Percentiles rank a stretch among this genome's conserved stretches.
phyloP scores from a whole-genome alignment of 2,113 vertebrate species.

The Clarias gariepinus region DNA sequence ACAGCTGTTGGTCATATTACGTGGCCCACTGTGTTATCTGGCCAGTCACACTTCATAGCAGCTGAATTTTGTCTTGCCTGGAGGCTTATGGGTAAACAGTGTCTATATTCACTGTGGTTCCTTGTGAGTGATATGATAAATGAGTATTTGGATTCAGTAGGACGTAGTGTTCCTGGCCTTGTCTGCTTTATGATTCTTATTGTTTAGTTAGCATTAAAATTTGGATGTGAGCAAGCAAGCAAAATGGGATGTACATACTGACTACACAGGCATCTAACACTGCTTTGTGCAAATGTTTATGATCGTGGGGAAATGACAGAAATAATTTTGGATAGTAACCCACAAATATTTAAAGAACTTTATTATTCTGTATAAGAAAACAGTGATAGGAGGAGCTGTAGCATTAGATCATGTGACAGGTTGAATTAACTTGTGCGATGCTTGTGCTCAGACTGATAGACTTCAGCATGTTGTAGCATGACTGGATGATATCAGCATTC shows the following conservation, averaged over 20 bases:
- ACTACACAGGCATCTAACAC: neutral
- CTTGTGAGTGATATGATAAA: constrained; percentile 41
- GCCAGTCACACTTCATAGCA: constrained; percentile 25
- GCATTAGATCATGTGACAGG: constrained; percentile 1
- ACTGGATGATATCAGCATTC: constrained; percentile 10
- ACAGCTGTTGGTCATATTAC: constrained; percentile 28
- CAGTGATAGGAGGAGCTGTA: neutral
- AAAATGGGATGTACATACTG: neutral
- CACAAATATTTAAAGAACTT: neutral
- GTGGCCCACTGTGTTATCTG: neutral
- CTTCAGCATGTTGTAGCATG: neutral
- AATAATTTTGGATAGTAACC: neutral
- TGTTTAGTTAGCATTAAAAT: neutral
- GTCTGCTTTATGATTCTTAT: neutral
- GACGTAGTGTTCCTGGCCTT: constrained; percentile 35
- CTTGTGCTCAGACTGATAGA: neutral
- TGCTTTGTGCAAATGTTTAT: neutral
- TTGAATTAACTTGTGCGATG: neutral
- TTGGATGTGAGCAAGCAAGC: neutral
- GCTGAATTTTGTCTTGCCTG: constrained; percentile 29
- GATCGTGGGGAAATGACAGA: neutral
- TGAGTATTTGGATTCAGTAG: constrained; percentile 21
- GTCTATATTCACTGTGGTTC: constrained; percentile 4
- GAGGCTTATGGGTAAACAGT: constrained; percentile 31
- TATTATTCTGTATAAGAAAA: no score